These are phyloP conservation scores for Drosophila merina DNA, from an alignment of 2,888 invertebrate genomes.

Conservation along the genomic window DNA sequence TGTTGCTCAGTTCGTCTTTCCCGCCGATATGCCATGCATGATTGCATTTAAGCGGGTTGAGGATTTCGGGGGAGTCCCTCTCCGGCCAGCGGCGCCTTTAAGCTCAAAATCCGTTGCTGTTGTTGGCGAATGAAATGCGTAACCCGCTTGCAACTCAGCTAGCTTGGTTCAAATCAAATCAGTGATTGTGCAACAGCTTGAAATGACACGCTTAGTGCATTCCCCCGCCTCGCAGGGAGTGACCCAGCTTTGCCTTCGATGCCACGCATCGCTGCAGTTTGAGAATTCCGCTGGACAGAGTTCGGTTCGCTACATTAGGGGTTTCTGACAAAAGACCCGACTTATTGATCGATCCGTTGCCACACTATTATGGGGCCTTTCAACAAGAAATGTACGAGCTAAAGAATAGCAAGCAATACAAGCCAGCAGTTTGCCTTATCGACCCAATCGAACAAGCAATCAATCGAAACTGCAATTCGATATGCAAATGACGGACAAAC, in stretches of 20 bases:
- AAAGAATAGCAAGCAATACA: constrained; percentile 4
- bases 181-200: constrained; percentile 71
- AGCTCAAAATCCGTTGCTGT: constrained; percentile 11
- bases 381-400: constrained; percentile 30
- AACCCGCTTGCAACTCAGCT: constrained; percentile 65
- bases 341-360: constrained; percentile 63
- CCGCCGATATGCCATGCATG: constrained; percentile 35
- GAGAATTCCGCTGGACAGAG: constrained; percentile 60
- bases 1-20: background rate
- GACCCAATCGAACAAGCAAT: constrained; percentile 55
- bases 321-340: constrained; percentile 54
- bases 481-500: constrained; percentile 64
- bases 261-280: constrained; percentile 66
- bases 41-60: constrained; percentile 29
- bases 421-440: constrained; percentile 23
- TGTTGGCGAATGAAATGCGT: constrained; percentile 60
- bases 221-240: constrained; percentile 19
- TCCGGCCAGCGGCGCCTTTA: constrained; percentile 8
- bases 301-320: constrained; percentile 35
- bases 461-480: constrained; percentile 54
- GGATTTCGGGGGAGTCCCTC: background rate
- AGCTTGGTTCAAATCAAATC: constrained; percentile 65
- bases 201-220: constrained; percentile 74
- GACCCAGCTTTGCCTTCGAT: constrained; percentile 38
- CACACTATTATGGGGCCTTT: constrained; percentile 50